Evolutionary conservation across 1,140 invertebrate genomes (phyloP), one percentile per base, ranked within the genome.

Genomic region (Leptinotarsa undecemlineata): DNA sequence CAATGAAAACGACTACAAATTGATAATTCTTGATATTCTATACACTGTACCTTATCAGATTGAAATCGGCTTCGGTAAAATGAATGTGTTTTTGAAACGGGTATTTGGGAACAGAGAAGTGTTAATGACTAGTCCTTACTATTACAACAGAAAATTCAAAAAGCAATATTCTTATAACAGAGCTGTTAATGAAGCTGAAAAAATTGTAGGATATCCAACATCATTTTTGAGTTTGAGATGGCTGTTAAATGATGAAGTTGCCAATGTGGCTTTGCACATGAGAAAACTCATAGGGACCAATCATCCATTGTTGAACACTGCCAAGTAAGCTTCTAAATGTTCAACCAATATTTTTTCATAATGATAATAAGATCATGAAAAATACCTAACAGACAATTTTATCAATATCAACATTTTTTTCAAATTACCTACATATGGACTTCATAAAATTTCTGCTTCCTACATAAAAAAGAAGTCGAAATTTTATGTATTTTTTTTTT

Each of bases 191-290:
- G 95, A 97, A 83, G 96, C 96, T 42, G 96, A 98, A 86, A 97
- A 97, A 88, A 92, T 98, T 68, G 95, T 98, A 20, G 96, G 96
- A 1, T 98, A 97, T 87, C 94, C 96, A 20, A 97, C 96, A 1
- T 97, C 95, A 4, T 97, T 97, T 84, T 89, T 97, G 74, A 97
- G 94, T 85, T 84, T 98, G n/a, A 86, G 95, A 71, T 97, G 95
- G 90, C 84, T 98, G 3, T 85, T 98, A 8, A 97, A 94, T 82
- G 96, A 98, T 86, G 96, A 98, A 87, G 92, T 97, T 70, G 95
- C 96, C 1, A 97, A 96, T 88, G 91, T 98, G 78, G 96, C 96
- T 19, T 85, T 94, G 4, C 95, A 98, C 85, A 87, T 98, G 68
- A 88, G 95, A 78, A 98, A 97, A 88, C 86, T 98, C 80, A 92